Evolutionary conservation across 2,113 vertebrate genomes (phyloP).

Genomic region (Trachemys scripta): DNA sequence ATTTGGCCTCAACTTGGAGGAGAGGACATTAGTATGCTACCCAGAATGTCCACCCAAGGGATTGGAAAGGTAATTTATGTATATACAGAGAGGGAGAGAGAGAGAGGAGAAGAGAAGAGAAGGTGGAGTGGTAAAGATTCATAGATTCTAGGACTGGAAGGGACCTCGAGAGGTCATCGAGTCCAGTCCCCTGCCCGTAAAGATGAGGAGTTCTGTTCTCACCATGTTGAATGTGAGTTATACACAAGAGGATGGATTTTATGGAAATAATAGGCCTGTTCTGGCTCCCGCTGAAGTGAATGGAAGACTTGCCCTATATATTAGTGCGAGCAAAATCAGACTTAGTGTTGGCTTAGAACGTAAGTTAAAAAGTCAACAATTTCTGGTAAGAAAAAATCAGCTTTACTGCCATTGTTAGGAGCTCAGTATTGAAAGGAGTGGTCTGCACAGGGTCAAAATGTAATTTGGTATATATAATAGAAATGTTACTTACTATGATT

Average conservation of each 20-base stretch:
- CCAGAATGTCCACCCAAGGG: not conserved
- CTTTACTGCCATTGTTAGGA: accelerated
- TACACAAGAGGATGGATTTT: not conserved
- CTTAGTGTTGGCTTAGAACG: not conserved
- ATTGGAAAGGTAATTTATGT: not conserved
- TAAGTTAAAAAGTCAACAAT: not conserved
- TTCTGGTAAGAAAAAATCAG: not conserved
- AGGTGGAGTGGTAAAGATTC: not conserved
- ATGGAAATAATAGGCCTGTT: not conserved
- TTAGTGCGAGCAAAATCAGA: too few relatives aligned
- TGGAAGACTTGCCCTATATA: not conserved
- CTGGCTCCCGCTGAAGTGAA: not conserved
- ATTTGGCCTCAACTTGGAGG: not conserved
- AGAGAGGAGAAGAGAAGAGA: not conserved
- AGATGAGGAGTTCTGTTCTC: not conserved
- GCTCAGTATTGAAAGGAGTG: not conserved
- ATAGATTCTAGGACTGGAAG: too few relatives aligned
- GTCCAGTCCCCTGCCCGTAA: not conserved
- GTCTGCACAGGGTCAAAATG: accelerated
- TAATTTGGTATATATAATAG: accelerated
- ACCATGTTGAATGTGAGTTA: not conserved
- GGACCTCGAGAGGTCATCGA: too few relatives aligned
- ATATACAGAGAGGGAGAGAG: not conserved
- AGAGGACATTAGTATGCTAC: not conserved
- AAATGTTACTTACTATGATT: not conserved